phyloP scores from a whole-genome alignment of 2,113 vertebrate species.

The Muntiacus reevesi region DNA sequence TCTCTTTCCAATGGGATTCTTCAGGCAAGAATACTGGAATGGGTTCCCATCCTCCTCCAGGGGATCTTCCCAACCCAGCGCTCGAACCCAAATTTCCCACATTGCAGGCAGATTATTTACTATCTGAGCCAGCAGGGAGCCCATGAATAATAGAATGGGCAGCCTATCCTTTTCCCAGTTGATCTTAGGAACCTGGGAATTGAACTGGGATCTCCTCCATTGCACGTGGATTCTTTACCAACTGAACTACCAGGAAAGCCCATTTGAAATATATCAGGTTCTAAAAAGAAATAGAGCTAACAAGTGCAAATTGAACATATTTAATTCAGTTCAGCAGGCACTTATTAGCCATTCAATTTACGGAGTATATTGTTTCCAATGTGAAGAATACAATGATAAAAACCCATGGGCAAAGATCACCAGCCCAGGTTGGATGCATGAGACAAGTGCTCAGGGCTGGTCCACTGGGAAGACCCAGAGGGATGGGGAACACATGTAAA shows the following conservation, averaged over 20 bases:
- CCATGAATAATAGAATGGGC: neutral
- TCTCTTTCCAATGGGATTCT: neutral
- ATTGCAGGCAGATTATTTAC: neutral
- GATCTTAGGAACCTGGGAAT: neutral
- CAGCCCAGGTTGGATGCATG: too few species aligned
- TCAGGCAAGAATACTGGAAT: neutral
- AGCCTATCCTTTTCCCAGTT: neutral
- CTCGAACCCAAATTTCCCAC: fast-evolving
- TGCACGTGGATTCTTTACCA: neutral
- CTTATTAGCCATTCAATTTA: neutral
- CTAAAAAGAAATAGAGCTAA: neutral
- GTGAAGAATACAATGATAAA: neutral
- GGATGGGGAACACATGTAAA: too few species aligned
- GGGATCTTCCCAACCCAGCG: neutral
- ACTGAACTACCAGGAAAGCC: neutral
- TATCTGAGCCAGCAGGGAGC: neutral
- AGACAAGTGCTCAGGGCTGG: too few species aligned
- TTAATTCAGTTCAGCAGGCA: neutral
- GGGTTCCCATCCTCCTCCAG: neutral
- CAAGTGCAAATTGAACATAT: neutral
- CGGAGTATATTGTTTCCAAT: neutral
- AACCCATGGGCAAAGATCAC: neutral
- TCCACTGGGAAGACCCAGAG: too few species aligned
- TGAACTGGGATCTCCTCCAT: neutral
- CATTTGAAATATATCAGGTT: neutral